phyloP scores from a whole-genome alignment of 2,888 invertebrate genomes.

The Epirrhoe tristata region DNA sequence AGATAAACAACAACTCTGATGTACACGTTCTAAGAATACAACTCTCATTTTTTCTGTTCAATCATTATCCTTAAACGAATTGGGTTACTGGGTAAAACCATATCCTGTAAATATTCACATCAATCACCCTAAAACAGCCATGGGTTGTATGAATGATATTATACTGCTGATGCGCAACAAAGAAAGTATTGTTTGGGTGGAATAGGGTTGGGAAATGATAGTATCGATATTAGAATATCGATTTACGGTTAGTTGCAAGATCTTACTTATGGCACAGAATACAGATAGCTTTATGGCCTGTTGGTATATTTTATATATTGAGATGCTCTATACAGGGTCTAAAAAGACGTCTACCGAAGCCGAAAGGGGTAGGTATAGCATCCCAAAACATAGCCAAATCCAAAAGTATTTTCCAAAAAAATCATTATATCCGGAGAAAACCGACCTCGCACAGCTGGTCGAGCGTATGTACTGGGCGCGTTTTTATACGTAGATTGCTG shows the following conservation, averaged over 20 bases:
- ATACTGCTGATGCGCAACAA: constrained; percentile 32
- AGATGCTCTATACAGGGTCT: too few relatives aligned
- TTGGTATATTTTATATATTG: too few relatives aligned
- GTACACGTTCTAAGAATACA: neutral
- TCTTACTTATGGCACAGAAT: too few relatives aligned
- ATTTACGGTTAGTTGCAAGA: neutral
- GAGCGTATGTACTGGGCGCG: too few relatives aligned
- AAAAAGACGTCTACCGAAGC: too few relatives aligned
- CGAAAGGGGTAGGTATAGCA: too few relatives aligned
- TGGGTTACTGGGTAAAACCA: constrained; percentile 17
- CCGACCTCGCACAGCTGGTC: too few relatives aligned
- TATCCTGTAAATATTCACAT: constrained; percentile 26
- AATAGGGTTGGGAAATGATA: constrained; percentile 1
- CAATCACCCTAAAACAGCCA: constrained; percentile 41
- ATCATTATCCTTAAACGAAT: neutral
- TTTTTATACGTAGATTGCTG: too few relatives aligned
- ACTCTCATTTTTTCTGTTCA: constrained; percentile 9
- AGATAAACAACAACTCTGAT: neutral
- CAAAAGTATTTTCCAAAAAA: too few relatives aligned
- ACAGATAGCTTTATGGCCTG: too few relatives aligned
- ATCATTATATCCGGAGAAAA: too few relatives aligned
- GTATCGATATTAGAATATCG: neutral
- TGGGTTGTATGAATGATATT: constrained; percentile 36
- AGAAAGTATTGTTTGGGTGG: constrained; percentile 33
- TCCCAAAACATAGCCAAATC: too few relatives aligned